These are phyloP conservation scores for Hippocampus comes DNA, from an alignment of 2,113 vertebrate genomes.

Conservation along the genomic window DNA sequence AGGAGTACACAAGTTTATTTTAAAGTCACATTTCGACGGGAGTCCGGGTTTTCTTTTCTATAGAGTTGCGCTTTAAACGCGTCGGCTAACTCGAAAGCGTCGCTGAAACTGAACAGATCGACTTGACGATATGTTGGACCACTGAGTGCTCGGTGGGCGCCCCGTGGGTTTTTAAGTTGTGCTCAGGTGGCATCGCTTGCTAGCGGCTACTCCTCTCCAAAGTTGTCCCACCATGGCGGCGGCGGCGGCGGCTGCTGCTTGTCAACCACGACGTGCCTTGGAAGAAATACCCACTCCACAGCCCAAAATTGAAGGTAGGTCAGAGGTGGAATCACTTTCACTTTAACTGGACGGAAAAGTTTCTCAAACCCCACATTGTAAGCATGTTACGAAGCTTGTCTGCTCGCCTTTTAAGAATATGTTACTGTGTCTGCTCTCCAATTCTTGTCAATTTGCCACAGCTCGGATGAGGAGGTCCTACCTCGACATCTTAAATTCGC, in stretches of 20 bases:
- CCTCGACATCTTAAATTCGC: slow-evolving; percentile 59
- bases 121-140: not conserved
- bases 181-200: slow-evolving; percentile 37
- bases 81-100: not conserved
- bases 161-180: slow-evolving; percentile 53
- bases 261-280: slow-evolving; percentile 60
- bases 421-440: not conserved
- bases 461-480: slow-evolving; percentile 68
- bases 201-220: not conserved
- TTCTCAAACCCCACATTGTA: not conserved
- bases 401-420: not conserved
- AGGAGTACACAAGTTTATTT: not conserved
- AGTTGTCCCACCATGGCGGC: slow-evolving; percentile 48
- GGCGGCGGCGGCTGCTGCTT: slow-evolving; percentile 58
- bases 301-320: slow-evolving; percentile 67
- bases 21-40: not conserved
- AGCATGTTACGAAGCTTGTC: not conserved
- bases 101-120: not conserved
- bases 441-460: slow-evolving; percentile 16
- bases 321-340: not conserved
- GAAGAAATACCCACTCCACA: slow-evolving; percentile 72
- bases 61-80: not conserved
- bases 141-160: not conserved
- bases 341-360: not conserved
- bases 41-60: not conserved